These are phyloP conservation scores for Sapajus apella DNA, from an alignment of 2,113 vertebrate genomes.

Conservation along the genomic window DNA sequence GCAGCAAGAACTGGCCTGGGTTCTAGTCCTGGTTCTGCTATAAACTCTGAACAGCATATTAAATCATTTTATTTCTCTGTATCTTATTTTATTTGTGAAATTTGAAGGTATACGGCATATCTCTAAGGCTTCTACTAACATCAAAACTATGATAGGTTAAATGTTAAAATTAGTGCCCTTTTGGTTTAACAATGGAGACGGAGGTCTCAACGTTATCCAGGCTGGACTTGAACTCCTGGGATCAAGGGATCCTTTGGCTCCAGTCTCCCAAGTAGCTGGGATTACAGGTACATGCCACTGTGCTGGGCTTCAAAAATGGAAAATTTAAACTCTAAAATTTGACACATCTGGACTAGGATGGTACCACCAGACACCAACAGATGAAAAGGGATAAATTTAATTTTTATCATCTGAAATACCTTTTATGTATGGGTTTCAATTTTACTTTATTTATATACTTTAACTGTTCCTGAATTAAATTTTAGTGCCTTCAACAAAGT, in stretches of 20 bases:
- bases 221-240: background rate
- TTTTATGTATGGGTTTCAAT: background rate
- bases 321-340: slow-evolving; percentile 4
- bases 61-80: background rate
- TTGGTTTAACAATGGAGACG: background rate
- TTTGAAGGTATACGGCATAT: background rate
- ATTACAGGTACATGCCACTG: background rate
- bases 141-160: background rate
- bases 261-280: background rate
- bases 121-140: background rate
- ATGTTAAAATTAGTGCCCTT: background rate
- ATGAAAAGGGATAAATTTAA: background rate
- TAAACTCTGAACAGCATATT: background rate
- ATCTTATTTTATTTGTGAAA: background rate
- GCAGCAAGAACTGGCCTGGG: background rate
- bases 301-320: background rate
- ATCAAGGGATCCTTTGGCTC: background rate
- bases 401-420: background rate
- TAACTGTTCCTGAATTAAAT: slow-evolving; percentile 9
- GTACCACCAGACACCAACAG: background rate
- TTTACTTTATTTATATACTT: slow-evolving; percentile 30
- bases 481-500: slow-evolving; percentile 33
- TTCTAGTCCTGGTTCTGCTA: background rate
- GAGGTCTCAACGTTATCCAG: background rate
- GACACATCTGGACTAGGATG: background rate